A percentile compares a stretch with the other conserved stretches of the same genome.
These are phyloP conservation scores for Rhagonycha lutea DNA, from an alignment of 2,888 invertebrate species.

Conservation along the genomic window DNA sequence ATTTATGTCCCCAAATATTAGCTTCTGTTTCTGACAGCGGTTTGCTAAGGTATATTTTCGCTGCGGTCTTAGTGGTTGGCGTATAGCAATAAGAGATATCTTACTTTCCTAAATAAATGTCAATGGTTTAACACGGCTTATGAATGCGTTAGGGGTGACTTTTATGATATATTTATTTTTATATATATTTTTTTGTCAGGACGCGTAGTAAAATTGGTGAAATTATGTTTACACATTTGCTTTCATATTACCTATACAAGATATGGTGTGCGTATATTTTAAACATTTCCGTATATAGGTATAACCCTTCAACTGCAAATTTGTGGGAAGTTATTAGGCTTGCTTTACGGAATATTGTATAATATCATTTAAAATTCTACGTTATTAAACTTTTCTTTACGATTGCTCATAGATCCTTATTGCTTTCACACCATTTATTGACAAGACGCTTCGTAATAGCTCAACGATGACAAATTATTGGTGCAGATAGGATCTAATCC, in stretches of 20 bases:
- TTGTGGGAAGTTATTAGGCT: not conserved
- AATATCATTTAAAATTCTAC: not conserved
- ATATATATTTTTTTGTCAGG: not conserved
- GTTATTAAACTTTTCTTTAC: not conserved
- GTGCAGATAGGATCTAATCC: not conserved
- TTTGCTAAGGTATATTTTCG: conserved; percentile 46
- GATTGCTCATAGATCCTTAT: not conserved
- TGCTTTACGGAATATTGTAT: not conserved
- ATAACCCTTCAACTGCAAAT: not conserved
- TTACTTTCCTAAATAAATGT: conserved; percentile 52
- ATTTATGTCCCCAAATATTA: conserved; percentile 62
- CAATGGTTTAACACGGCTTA: conserved; percentile 47
- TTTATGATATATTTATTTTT: conserved; percentile 1
- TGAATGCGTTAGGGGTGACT: conserved; percentile 21
- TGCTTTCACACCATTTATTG: not conserved
- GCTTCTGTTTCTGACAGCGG: conserved; percentile 52
- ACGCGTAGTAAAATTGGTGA: not conserved
- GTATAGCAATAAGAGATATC: conserved; percentile 46
- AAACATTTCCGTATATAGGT: not conserved
- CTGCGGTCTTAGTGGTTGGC: conserved; percentile 43
- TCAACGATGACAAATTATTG: not conserved
- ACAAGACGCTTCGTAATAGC: not conserved
- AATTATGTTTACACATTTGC: not conserved
- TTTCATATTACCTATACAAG: not conserved
- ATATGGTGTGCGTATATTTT: not conserved